Base-by-base conservation (phyloP, 1,140 invertebrate species). In the Bradynema listronoti region DNA sequence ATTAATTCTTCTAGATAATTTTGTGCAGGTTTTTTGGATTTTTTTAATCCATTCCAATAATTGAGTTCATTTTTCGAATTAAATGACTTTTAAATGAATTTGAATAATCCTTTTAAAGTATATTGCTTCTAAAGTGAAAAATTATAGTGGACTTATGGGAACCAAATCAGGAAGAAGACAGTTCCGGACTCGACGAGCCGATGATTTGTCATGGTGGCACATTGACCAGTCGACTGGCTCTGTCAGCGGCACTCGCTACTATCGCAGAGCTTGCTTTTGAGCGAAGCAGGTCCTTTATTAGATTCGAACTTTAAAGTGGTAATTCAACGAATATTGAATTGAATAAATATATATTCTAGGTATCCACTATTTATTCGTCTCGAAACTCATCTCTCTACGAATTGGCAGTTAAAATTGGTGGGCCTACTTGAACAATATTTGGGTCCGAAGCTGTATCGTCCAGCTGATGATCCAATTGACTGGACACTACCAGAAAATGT, bases 101-200 rank as follows among this genome's bases (percentile, higher is more conserved):
- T n/a, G n/a, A n/a, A n/a, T n/a, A n/a, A n/a, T n/a, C n/a, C n/a
- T n/a, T n/a, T n/a, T n/a, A n/a, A n/a, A n/a, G n/a, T n/a, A n/a
- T n/a, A n/a, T n/a, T n/a, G n/a, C n/a, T n/a, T n/a, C n/a, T n/a
- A n/a, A n/a, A n/a, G n/a, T n/a, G n/a, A n/a, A n/a, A n/a, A 46
- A 30, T 66, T 46, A 58, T 43, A 85, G 83, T 85, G 64, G 84
- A 86, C 70, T 79, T 83, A 39, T 85, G 84, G 84, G 84, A 77
- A 27, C 72, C 74, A 9, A 74, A 74, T 27, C 53, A 84, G 65
- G 83, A 83, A 1, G 79, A 80, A 16, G 80, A 83, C 22, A n/a
- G n/a, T n/a, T n/a, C n/a, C n/a, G n/a, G n/a, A n/a, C n/a, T n/a
- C n/a, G 73, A 78, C 46, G 82, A 83, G 56, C 84, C 84, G 9